Evolutionary conservation across 2,888 invertebrate genomes (phyloP), one percentile per base, ranked within the genome.

Genomic region (Belgica antarctica): DNA sequence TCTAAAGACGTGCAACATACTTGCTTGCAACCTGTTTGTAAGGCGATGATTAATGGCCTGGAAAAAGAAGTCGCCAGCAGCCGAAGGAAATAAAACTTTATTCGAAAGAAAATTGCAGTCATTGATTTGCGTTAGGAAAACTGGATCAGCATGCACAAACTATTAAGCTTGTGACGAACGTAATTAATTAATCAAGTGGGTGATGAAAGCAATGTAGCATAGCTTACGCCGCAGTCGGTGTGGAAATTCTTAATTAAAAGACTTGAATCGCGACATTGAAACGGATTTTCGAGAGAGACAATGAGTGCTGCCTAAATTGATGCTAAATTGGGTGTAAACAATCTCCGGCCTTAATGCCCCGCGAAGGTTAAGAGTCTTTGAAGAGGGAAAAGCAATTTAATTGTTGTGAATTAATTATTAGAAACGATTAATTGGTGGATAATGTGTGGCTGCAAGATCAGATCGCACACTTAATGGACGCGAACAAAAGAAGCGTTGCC

Each of bases 101-200:
- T 12, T n/a, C n/a, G n/a, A n/a, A n/a, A n/a, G 34, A 34, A 34
- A 41, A 10, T 41, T 41, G 41, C 41, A 41, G 41, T 15, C n/a
- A 31, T 10, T 41, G 41, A 5, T n/a, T n/a, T 41, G 41, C 12
- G 41, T n/a, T 41, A n/a, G 15, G 41, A 41, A 41, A 41, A 41
- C 41, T 12, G 41, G 41, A 41, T 41, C 15, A 41, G n/a, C n/a
- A n/a, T n/a, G n/a, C n/a, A n/a, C n/a, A n/a, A n/a, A n/a, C n/a
- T n/a, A n/a, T n/a, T n/a, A n/a, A n/a, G n/a, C n/a, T n/a, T n/a
- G n/a, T n/a, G n/a, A n/a, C n/a, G n/a, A n/a, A n/a, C n/a, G n/a
- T n/a, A n/a, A n/a, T n/a, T n/a, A n/a, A 46, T 46, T 46, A n/a
- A 46, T 46, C 46, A 46, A 46, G 46, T 46, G 46, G 34, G 34